These are phyloP conservation scores for Coelopa pilipes DNA, from an alignment of 2,888 invertebrate genomes.

Conservation along the genomic window DNA sequence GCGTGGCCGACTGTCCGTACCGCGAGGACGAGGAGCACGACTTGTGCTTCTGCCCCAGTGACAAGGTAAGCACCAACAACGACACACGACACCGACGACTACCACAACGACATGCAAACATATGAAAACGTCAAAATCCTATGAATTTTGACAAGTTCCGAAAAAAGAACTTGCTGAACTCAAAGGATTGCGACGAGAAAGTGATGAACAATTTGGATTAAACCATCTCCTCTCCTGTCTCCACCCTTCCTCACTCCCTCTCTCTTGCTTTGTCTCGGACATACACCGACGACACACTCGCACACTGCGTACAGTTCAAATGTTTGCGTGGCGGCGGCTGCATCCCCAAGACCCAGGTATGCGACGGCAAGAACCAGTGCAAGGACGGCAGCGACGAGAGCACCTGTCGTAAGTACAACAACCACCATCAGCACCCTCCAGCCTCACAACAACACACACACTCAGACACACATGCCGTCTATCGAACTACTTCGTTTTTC, in stretches of 20 bases:
- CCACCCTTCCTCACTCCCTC: neutral
- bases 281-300: conserved; percentile 12
- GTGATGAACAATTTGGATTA: neutral
- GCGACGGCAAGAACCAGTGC: conserved; percentile 70
- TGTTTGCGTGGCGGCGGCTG: conserved; percentile 67
- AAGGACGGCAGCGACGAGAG: conserved; percentile 70
- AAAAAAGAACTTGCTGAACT: neutral
- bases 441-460: too few relatives aligned
- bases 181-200: neutral
- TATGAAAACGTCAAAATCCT: neutral
- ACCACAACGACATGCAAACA: neutral
- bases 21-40: conserved; percentile 77
- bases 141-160: neutral
- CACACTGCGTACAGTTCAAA: conserved; percentile 59
- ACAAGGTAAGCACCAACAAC: conserved; percentile 62
- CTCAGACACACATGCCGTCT: too few relatives aligned
- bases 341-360: conserved; percentile 65
- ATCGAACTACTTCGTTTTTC: too few relatives aligned
- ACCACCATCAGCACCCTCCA: too few relatives aligned
- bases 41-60: conserved; percentile 59
- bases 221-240: neutral
- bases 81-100: neutral
- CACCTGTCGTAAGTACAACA: conserved; percentile 66
- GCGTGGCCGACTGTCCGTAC: conserved; percentile 80
- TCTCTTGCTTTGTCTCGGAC: neutral